Evolutionary conservation across 2,797 vertebrate genomes (phyloP).

Genomic region (Capromys pilorides): DNA sequence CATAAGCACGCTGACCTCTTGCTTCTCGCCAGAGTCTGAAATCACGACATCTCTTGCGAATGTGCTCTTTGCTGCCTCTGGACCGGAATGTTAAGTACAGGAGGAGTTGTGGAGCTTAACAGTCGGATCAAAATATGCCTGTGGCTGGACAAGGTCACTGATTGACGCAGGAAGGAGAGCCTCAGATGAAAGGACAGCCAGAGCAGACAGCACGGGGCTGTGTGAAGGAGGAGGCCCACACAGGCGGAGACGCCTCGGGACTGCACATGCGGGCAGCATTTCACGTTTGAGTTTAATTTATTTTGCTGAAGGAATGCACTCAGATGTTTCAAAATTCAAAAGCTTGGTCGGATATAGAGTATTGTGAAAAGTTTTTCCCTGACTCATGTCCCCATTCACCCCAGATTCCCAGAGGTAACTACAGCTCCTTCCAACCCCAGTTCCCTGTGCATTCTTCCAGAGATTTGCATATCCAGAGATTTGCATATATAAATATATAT

Average conservation of each 20-base stretch:
- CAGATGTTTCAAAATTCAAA: constrained; percentile 49
- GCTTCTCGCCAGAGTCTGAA: constrained; percentile 62
- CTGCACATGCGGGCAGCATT: not conserved
- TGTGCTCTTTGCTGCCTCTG: constrained; percentile 25
- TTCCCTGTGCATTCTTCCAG: constrained; percentile 5
- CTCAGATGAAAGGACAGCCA: constrained; percentile 13
- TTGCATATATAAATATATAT: not conserved
- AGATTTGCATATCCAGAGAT: constrained; percentile 31
- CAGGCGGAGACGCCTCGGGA: not conserved
- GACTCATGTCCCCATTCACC: not conserved
- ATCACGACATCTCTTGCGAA: constrained; percentile 61
- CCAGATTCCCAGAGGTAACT: constrained; percentile 10
- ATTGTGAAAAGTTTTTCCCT: constrained; percentile 8
- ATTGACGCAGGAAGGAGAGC: constrained; percentile 42
- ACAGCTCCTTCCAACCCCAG: not conserved
- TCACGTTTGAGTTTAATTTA: constrained; percentile 45
- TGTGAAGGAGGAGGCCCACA: not conserved
- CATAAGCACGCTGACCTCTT: constrained; percentile 62
- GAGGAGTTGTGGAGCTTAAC: constrained; percentile 49
- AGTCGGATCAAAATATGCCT: constrained; percentile 43
- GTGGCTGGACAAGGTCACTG: constrained; percentile 57
- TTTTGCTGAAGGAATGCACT: constrained; percentile 43
- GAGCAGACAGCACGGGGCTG: not conserved
- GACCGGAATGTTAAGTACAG: constrained; percentile 68
- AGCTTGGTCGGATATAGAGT: not conserved